Conservation (phyloP, 2,888 invertebrate genomes). For the Ophion ventricosus region DNA sequence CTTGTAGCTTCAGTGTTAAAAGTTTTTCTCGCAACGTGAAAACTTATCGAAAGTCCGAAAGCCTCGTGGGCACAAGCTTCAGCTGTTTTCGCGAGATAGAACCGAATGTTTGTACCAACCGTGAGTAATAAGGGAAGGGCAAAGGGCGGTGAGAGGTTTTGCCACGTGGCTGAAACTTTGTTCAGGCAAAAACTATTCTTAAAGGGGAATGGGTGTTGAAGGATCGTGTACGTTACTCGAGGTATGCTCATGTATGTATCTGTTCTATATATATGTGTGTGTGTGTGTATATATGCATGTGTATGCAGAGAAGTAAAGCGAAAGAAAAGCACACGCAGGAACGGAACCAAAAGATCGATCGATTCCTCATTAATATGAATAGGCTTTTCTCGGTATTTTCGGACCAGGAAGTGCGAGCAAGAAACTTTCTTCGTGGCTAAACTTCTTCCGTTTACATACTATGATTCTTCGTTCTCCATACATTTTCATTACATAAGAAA, state of each 20-base stretch:
- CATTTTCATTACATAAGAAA: background rate
- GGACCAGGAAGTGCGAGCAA: slow-evolving; percentile 45
- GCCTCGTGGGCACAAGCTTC: background rate
- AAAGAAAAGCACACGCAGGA: slow-evolving; percentile 32
- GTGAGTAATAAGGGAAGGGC: slow-evolving; percentile 30
- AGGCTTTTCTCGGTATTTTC: slow-evolving; percentile 65
- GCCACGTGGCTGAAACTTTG: slow-evolving; percentile 43
- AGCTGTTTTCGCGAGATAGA: background rate
- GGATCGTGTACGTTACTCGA: slow-evolving; percentile 23
- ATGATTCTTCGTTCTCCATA: background rate
- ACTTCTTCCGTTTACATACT: slow-evolving; percentile 38
- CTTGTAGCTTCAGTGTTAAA: background rate
- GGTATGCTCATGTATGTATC: background rate
- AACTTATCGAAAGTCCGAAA: background rate
- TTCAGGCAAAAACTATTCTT: slow-evolving; percentile 43
- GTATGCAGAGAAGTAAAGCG: slow-evolving; percentile 13
- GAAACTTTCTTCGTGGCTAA: slow-evolving; percentile 46
- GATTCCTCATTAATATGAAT: slow-evolving; percentile 72
- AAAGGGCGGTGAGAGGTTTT: slow-evolving; percentile 23
- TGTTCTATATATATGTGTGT: background rate
- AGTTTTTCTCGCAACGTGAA: background rate
- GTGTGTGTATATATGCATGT: no score
- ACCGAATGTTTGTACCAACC: background rate
- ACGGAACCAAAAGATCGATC: slow-evolving; percentile 62
- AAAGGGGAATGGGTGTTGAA: slow-evolving; percentile 28